Base-by-base conservation (phyloP, 1,140 invertebrate species). In the Sycophaga agraensis region DNA sequence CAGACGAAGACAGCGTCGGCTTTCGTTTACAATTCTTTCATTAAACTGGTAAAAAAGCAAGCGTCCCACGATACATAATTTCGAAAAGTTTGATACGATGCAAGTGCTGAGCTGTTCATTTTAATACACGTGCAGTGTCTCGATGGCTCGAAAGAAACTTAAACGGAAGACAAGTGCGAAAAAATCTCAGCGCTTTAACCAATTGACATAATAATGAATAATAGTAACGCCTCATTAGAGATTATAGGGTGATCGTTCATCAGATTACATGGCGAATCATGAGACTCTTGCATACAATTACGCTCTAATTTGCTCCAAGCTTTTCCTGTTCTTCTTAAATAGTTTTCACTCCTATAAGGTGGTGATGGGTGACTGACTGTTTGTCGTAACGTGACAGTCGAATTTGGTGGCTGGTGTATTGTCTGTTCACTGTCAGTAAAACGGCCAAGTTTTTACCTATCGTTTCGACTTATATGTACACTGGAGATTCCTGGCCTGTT, bases 401-500 rank as follows among this genome's bases (percentile, higher is more conserved):
- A 73, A 75, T 69, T 74, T 72, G 76, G 76, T 78, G 74, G 75
- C 71, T 70, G 74, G 76, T 79, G 77, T 80, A 80, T 80, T 82
- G 78, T 81, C 78, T 80, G 70, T 81, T 80, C 76, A 79, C 74
- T 78, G 77, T 71, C 31, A 68, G 71, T 72, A 35, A 55, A 54
- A 74, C 68, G 72, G 74, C 72, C 75, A 77, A 69, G 73, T 61
- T 70, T 71, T 62, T 59, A 62, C 49, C 22, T 39, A 54, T 46
- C 21, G 37, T 8, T 42, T 21, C 31, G 73, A 68, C 70, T 89
- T 91, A 93, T 83, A 99, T 98, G 83, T 98, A 99, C 82, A 98
- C 92, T 69, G 97, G 97, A 75, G 94, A 95, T 84, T 99, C 97
- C 84, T 99, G 97, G 59, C 97, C 97, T 61, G 97, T 99, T 73